phyloP scores from a whole-genome alignment of 2,113 vertebrate genomes.

The Orientallactaga bullata region DNA sequence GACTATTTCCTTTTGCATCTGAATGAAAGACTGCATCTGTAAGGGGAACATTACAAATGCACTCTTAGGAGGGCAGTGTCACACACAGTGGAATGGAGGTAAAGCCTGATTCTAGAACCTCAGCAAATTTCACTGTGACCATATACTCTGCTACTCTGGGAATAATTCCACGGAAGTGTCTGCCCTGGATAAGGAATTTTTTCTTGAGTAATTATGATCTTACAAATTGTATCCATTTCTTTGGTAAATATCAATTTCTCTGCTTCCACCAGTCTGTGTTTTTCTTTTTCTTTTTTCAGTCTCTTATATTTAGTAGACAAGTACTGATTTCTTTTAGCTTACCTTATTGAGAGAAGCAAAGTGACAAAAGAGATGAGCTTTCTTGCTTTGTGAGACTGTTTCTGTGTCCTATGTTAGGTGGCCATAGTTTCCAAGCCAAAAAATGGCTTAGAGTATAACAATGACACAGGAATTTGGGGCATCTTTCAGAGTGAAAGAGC shows the following conservation, averaged over 20 bases:
- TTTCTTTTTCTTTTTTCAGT: not conserved
- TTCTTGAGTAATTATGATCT: not conserved
- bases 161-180: not conserved
- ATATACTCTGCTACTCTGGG: not conserved
- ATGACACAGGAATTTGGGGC: too few relatives aligned
- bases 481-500: too few relatives aligned
- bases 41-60: not conserved
- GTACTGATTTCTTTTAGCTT: not conserved
- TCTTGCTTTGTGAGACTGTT: not conserved
- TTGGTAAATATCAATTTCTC: not conserved
- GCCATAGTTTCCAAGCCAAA: not conserved
- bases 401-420: not conserved
- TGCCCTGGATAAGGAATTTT: not conserved
- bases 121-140: not conserved
- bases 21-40: not conserved
- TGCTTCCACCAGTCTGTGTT: not conserved
- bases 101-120: not conserved
- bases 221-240: conserved; percentile 9
- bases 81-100: not conserved
- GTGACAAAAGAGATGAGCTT: not conserved
- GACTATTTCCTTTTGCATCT: not conserved
- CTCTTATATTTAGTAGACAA: not conserved
- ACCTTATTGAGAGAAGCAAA: not conserved
- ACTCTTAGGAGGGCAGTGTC: not conserved
- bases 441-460: not conserved